Base-by-base conservation (phyloP, 2,888 invertebrate genomes). In the Ptychoptera albimana region DNA sequence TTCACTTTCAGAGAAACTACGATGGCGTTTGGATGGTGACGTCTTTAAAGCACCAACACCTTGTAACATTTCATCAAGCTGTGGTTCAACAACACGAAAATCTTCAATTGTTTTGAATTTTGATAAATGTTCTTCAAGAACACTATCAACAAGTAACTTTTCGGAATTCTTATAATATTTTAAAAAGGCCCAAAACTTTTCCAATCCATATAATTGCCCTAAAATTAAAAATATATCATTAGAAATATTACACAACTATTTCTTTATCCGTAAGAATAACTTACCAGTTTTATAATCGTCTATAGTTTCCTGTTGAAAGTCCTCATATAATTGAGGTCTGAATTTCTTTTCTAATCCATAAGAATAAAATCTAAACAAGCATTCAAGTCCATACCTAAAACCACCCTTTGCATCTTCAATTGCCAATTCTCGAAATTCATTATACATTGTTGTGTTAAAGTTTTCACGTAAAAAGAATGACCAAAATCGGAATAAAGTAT, bases 101-200 rank as follows among this genome's bases (percentile, higher is more conserved):
- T 92, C 92, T 67, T 92, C 89, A 54, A 91, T 82, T 50, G 76
- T 86, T 57, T 86, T 82, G 66, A 86, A 92, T 58, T 81, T 80
- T 46, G 75, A 71, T 45, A 92, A 68, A 59, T 78, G 77, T 44
- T 78, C 80, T 48, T 76, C 70, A 37, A 92, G 67, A 56, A 76
- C 77, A 1, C 81, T 71, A 50, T 82, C 80, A 34, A 89, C 83
- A 48, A 79, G 76, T 40, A 89, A 68, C 49, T 80, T 77, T 16
- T 68, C 71, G 31, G 82, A 77, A 58, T 87, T 79, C 63, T 84
- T 88, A 68, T 88, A 94, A 71, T 96, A 97, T 67, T 96, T 96
- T 46, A 92, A 71, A 73, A 97, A 98, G 39, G 96, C 96, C 93
- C 97, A 96, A 69, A 98, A 98, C 66, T 98, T 98, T 69, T 98